Evolutionary conservation across 2,888 invertebrate species (phyloP), one percentile per base, ranked within the genome.

Genomic region (Pocota personata): DNA sequence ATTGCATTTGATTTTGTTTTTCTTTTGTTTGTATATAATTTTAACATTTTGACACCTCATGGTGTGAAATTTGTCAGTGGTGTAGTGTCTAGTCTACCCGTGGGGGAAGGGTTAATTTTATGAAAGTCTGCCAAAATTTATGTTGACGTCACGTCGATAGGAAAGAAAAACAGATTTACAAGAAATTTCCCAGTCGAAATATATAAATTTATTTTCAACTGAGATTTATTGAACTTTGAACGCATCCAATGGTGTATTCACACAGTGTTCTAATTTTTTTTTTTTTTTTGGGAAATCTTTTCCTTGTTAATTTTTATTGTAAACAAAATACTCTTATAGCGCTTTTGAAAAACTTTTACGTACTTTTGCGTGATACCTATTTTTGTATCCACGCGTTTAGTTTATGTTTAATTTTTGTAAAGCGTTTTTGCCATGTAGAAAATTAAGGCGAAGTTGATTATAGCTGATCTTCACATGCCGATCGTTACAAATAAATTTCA

Each of bases 331-430:
- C 30, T 19, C 27, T 58, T 16, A 2, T 37, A 35, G 21, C 12
- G 12, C n/a, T n/a, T n/a, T n/a, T 3, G 24, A 30, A 27, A 52
- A 30, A 6, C n/a, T 12, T 21, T 8, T 57, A 40, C 43, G 60
- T 60, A 40, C 37, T 67, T 55, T 40, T 24, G 52, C 40, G 40
- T 10, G 40, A 12, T 5, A 1, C 52, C 37, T 75, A 75, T 66
- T 46, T 75, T 66, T 75, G 57, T 52, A 32, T 43, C 24, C 57
- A 55, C 75, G 75, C 66, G 75, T 75, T 64, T 62, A 12, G 19
- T 66, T 46, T 66, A 8, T 62, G 27, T 52, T 43, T 43, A 3
- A 66, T 14, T 55, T 55, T 64, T 64, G 64, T 75, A 73, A 62
- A 37, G 16, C 12, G 32, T 71, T 71, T 71, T 71, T 58, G 57